A percentile compares a stretch with the other conserved stretches of the same genome.
These are phyloP conservation scores for Autographa gamma DNA, from an alignment of 2,888 invertebrate genomes.

Conservation along the genomic window DNA sequence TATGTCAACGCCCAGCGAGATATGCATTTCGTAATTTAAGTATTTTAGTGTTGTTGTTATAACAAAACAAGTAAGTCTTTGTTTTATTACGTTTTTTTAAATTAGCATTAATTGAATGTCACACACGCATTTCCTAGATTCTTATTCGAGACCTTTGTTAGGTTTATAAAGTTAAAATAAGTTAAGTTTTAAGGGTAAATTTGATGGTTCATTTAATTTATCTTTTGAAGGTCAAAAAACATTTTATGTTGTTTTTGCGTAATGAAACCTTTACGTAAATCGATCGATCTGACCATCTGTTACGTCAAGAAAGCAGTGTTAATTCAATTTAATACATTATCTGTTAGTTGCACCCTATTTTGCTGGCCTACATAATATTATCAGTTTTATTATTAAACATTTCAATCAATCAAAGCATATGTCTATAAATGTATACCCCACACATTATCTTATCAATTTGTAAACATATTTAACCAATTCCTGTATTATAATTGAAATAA, in stretches of 20 bases:
- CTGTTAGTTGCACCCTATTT: constrained; percentile 13
- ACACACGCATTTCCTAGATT: constrained; percentile 8
- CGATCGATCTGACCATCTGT: constrained; percentile 10
- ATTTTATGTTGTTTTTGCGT: constrained; percentile 2
- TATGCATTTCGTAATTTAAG: constrained; percentile 59
- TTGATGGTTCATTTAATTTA: neutral
- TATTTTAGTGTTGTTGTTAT: constrained; percentile 45
- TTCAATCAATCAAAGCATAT: neutral
- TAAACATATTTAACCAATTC: neutral
- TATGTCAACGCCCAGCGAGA: constrained; percentile 49
- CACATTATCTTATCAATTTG: neutral
- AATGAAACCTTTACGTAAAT: neutral
- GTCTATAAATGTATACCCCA: constrained; percentile 13
- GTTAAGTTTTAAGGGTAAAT: neutral
- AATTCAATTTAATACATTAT: neutral
- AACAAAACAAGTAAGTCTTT: constrained; percentile 63
- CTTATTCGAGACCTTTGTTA: neutral
- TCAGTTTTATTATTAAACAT: constrained; percentile 14
- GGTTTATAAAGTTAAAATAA: neutral
- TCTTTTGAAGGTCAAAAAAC: constrained; percentile 38
- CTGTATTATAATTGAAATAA: neutral
- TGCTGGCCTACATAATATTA: constrained; percentile 34
- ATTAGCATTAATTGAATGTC: constrained; percentile 22
- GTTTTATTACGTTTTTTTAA: constrained; percentile 42
- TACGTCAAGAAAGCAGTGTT: neutral